A percentile compares a stretch with the other conserved stretches of the same genome.
These are phyloP conservation scores for Hirtodrosophila histrioides DNA, from an alignment of 2,888 invertebrate species.

Conservation along the genomic window DNA sequence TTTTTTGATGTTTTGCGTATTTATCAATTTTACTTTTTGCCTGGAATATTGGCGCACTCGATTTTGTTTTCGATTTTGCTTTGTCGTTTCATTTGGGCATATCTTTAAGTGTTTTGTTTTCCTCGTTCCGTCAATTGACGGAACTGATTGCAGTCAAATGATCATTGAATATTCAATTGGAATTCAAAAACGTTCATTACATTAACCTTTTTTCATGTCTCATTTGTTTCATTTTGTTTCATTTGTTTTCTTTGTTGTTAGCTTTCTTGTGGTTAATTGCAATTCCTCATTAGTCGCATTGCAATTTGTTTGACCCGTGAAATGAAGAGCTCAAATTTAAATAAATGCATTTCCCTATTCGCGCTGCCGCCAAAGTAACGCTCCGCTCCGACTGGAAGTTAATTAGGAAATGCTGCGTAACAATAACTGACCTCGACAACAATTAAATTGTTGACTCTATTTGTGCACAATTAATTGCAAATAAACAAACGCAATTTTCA, in stretches of 20 bases:
- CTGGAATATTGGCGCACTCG: background rate
- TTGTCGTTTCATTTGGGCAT: conserved; percentile 11
- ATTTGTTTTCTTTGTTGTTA: background rate
- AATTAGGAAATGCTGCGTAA: background rate
- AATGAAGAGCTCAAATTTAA: too few species aligned
- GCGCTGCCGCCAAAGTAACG: too few species aligned
- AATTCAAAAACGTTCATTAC: conserved; percentile 7
- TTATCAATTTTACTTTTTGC: conserved; percentile 29
- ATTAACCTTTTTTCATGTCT: conserved; percentile 1
- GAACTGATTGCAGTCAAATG: conserved; percentile 15
- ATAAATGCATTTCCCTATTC: too few species aligned
- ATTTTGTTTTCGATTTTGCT: conserved; percentile 5
- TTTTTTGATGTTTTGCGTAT: conserved; percentile 1
- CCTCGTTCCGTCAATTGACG: conserved; percentile 45
- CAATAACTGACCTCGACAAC: conserved; percentile 44
- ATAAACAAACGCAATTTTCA: conserved; percentile 36
- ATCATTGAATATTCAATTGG: conserved; percentile 35
- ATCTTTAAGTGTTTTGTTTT: conserved; percentile 68
- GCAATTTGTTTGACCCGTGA: too few species aligned
- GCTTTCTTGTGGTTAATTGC: too few species aligned
- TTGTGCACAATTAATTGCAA: conserved; percentile 49
- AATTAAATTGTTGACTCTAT: conserved; percentile 12
- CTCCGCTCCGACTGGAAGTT: background rate
- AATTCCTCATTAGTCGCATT: background rate
- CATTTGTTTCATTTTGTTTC: background rate